These are phyloP conservation scores for Leuciscus idus DNA, from an alignment of 2,113 vertebrate species.

Conservation along the genomic window DNA sequence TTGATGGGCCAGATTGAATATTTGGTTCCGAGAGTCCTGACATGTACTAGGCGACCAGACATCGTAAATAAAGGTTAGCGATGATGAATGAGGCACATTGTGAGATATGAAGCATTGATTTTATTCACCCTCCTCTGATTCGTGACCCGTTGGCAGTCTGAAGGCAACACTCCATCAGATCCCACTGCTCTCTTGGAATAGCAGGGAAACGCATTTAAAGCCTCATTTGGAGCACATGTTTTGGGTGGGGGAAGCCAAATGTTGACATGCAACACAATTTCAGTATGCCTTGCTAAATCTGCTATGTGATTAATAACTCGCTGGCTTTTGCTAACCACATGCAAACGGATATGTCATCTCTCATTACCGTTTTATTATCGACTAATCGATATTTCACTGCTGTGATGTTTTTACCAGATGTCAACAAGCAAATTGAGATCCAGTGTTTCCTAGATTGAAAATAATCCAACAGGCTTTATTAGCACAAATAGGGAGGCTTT, in stretches of 20 bases:
- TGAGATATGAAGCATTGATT: conserved; percentile 53
- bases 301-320: conserved; percentile 49
- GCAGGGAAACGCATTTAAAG: conserved; percentile 57
- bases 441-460: conserved; percentile 5
- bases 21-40: background rate
- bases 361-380: conserved; percentile 40
- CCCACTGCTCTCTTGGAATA: conserved; percentile 50
- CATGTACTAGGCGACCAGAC: conserved; percentile 11
- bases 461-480: conserved; percentile 5
- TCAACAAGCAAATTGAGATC: conserved; percentile 36
- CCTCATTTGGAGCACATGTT: conserved; percentile 58
- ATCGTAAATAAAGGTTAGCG: conserved; percentile 39
- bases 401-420: conserved; percentile 29
- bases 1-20: conserved; percentile 9
- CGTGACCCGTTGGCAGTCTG: conserved; percentile 54
- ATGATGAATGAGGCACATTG: conserved; percentile 48
- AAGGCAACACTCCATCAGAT: conserved; percentile 51
- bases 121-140: conserved; percentile 50
- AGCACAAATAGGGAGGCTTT: background rate
- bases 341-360: conserved; percentile 43
- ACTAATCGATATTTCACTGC: conserved; percentile 46
- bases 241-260: conserved; percentile 47
- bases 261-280: conserved; percentile 40
- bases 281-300: conserved; percentile 48
- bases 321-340: conserved; percentile 30